Conservation (phyloP, 2,888 invertebrate species). For the Blastobasis lacticolella region DNA sequence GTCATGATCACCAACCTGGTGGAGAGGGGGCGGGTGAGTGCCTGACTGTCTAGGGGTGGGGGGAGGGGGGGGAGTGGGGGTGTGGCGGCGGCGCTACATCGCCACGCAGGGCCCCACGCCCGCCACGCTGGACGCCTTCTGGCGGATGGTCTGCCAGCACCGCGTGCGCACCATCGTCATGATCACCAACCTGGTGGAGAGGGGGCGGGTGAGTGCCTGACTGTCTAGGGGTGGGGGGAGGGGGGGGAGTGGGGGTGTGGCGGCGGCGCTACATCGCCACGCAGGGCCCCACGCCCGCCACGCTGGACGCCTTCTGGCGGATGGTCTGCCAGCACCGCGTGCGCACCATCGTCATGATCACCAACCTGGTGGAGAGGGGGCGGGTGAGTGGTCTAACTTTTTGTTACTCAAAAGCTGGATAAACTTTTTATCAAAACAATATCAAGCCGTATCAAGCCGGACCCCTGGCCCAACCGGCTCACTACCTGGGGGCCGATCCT, state of each 20-base stretch:
- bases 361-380: slow-evolving; percentile 95
- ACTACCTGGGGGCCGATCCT: too few relatives aligned
- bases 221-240: too few relatives aligned
- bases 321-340: slow-evolving; percentile 99
- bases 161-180: slow-evolving; percentile 94
- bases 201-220: slow-evolving; percentile 90
- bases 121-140: slow-evolving; percentile 94
- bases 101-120: slow-evolving; percentile 97
- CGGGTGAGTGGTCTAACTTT: too few relatives aligned
- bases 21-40: slow-evolving; percentile 89
- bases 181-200: slow-evolving; percentile 97
- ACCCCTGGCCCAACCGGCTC: too few relatives aligned
- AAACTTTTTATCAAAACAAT: too few relatives aligned
- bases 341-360: slow-evolving; percentile 97
- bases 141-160: slow-evolving; percentile 99
- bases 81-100: slow-evolving; percentile 87
- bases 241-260: too few relatives aligned
- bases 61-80: too few relatives aligned
- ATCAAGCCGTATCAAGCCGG: too few relatives aligned
- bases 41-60: neutral
- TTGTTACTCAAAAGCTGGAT: too few relatives aligned
- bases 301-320: slow-evolving; percentile 96
- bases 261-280: slow-evolving; percentile 93
- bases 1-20: slow-evolving; percentile 99
- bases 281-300: slow-evolving; percentile 94